Evolutionary conservation across 53 echinoderm and acorn worm species (phyloP).

Genomic region (Astropecten irregularis): DNA sequence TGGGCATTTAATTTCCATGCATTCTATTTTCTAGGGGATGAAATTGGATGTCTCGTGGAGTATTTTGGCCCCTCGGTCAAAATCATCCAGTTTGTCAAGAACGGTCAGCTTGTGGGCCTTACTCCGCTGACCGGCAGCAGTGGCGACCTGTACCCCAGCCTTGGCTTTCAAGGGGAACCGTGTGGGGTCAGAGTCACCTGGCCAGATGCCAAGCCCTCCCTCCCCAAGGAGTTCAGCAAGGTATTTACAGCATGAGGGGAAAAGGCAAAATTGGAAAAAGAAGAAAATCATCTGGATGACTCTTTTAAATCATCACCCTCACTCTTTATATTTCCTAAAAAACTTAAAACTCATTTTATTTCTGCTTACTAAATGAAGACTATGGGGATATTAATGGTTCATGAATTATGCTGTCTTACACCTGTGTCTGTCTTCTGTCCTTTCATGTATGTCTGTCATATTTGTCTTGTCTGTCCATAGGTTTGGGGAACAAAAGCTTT

Average conservation of each 20-base stretch:
- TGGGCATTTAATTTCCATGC: too few relatives aligned
- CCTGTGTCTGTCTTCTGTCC: too few relatives aligned
- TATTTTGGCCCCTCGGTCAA: conserved; percentile 68
- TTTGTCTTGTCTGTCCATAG: too few relatives aligned
- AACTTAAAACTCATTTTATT: too few relatives aligned
- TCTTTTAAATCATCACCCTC: too few relatives aligned
- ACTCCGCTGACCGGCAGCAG: conserved; percentile 69
- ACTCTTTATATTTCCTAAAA: too few relatives aligned
- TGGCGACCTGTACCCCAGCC: conserved; percentile 81
- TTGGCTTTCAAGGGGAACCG: conserved; percentile 73
- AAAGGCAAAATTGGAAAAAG: not conserved
- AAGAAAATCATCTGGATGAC: too few relatives aligned
- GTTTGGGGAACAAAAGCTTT: too few relatives aligned
- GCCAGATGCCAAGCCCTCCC: conserved; percentile 59
- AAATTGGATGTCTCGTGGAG: conserved; percentile 75
- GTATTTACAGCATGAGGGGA: conserved; percentile 62
- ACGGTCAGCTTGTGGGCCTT: conserved; percentile 80
- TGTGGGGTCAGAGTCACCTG: conserved; percentile 73
- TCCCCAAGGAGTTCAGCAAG: conserved; percentile 63
- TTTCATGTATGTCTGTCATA: too few relatives aligned
- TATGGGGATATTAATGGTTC: too few relatives aligned
- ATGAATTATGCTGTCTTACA: too few relatives aligned
- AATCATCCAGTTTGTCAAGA: conserved; percentile 88
- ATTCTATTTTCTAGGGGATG: conserved; percentile 64
- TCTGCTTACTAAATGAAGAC: too few relatives aligned